Evolutionary conservation across 1,140 invertebrate species (phyloP).

Genomic region (Metaphire vulgaris): DNA sequence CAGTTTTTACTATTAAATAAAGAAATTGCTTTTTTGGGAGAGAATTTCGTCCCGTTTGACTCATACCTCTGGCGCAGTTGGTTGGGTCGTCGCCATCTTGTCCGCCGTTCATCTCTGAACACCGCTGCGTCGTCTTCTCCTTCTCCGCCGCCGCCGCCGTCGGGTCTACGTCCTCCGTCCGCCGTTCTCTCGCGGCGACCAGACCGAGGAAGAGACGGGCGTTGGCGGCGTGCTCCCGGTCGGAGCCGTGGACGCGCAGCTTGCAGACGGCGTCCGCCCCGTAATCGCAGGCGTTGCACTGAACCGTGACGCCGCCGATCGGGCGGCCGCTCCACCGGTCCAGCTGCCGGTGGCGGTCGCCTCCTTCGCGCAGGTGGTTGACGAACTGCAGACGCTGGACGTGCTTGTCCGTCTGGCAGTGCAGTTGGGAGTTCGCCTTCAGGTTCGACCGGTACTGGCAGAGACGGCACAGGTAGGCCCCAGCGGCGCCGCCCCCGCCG

Average conservation of each 20-base stretch:
- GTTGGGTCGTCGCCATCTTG: no score
- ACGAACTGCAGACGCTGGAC: conserved; percentile 64
- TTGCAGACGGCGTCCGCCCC: conserved; percentile 95
- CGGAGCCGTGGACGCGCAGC: conserved; percentile 73
- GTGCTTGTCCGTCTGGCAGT: conserved; percentile 99
- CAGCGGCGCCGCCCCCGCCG: conserved; percentile 81
- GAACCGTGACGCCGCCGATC: conserved; percentile 84
- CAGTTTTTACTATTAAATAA: no score
- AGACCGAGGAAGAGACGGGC: conserved; percentile 76
- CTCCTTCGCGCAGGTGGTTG: conserved; percentile 78
- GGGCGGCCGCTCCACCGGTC: conserved; percentile 62
- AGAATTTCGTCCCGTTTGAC: no score
- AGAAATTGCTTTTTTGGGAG: no score
- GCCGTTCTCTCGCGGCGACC: conserved; percentile 59
- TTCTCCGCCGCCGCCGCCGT: background rate
- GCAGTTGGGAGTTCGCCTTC: conserved; percentile 99
- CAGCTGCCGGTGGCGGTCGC: conserved; percentile 92
- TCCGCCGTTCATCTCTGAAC: background rate
- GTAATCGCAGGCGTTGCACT: conserved; percentile 94
- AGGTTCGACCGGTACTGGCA: conserved; percentile 98
- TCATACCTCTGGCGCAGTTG: no score
- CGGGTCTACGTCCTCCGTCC: conserved; percentile 61
- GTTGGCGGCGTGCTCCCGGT: conserved; percentile 62
- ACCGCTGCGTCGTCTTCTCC: background rate
- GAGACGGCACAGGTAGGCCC: conserved; percentile 92